A percentile compares a stretch with the other conserved stretches of the same genome.
These are phyloP conservation scores for Hyles lineata DNA, from an alignment of 2,888 invertebrate genomes.

Conservation along the genomic window DNA sequence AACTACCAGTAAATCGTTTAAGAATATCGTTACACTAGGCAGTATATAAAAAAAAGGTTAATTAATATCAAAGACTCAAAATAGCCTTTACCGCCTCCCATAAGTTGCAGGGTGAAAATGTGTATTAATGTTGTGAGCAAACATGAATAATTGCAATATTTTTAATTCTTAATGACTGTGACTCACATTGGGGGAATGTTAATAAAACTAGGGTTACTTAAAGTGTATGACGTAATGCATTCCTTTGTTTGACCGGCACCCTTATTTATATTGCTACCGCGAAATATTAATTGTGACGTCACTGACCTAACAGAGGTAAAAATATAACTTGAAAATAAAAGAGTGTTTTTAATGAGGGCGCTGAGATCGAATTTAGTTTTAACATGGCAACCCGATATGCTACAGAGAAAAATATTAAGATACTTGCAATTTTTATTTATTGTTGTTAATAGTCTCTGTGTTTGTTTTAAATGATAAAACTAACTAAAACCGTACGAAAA, in stretches of 20 bases:
- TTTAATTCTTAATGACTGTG: conserved; percentile 4
- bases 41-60: too few relatives aligned
- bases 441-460: too few relatives aligned
- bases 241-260: conserved; percentile 6
- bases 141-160: conserved; percentile 17
- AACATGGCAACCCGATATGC: too few relatives aligned
- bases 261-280: not conserved
- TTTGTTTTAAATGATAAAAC: too few relatives aligned
- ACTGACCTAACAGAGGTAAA: not conserved
- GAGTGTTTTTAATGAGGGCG: too few relatives aligned
- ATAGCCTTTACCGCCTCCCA: not conserved
- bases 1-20: too few relatives aligned
- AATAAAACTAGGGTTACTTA: conserved; percentile 15
- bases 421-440: too few relatives aligned
- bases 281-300: not conserved
- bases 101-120: not conserved
- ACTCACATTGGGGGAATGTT: conserved; percentile 13
- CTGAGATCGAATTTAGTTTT: too few relatives aligned
- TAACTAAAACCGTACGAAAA: too few relatives aligned
- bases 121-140: not conserved
- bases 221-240: conserved; percentile 16
- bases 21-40: too few relatives aligned
- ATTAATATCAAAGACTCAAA: not conserved
- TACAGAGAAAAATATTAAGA: too few relatives aligned
- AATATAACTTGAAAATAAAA: too few relatives aligned